Base-by-base conservation (phyloP, 2,888 invertebrate genomes). In the Ophion ventricosus region DNA sequence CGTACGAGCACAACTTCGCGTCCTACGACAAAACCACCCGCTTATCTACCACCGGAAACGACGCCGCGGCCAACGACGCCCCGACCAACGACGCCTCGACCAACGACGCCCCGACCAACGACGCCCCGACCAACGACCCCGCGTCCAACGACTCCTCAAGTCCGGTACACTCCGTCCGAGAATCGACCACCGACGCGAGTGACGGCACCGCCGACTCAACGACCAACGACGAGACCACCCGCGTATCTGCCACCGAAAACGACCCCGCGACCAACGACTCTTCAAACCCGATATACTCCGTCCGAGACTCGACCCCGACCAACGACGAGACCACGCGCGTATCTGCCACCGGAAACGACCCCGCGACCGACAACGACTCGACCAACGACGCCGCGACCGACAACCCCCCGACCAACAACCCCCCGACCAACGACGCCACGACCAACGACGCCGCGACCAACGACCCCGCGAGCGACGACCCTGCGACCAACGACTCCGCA, bases 301-400 rank as follows among this genome's bases (percentile, higher is more conserved):
- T 80, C 83, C 2, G 79, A 81, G 8, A 20, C 56, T 2, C 11
- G 14, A 10, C 23, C 59, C 3, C 49, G 56, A 25, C 64, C 69
- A 17, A 61, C 66, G 20, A 35, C 35, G 40, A 40, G 40, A 40
- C 40, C 40, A 40, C 40, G 1, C 40, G 40, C 10, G n/a, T n/a
- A n/a, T n/a, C n/a, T 35, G n/a, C 78, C 63, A 20, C 23, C 3
- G 49, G 43, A 67, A 8, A 20, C 78, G 11, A 78, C 79, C 26
- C 35, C 78, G 57, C 35, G 26, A 8, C 10, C 67, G 17, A 88
- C 92, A 75, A 75, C 83, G 29, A 67, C 66, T 40, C 43, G 49
- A 26, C 67, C 59, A 14, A 1, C 74, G 2, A 35, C 35, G 8
- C 40, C 61, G 1, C 25, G 23, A 25, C 14, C 25, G 8, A 66